Base-by-base conservation (phyloP, 2,888 invertebrate species). In the Plagodis pulveraria region DNA sequence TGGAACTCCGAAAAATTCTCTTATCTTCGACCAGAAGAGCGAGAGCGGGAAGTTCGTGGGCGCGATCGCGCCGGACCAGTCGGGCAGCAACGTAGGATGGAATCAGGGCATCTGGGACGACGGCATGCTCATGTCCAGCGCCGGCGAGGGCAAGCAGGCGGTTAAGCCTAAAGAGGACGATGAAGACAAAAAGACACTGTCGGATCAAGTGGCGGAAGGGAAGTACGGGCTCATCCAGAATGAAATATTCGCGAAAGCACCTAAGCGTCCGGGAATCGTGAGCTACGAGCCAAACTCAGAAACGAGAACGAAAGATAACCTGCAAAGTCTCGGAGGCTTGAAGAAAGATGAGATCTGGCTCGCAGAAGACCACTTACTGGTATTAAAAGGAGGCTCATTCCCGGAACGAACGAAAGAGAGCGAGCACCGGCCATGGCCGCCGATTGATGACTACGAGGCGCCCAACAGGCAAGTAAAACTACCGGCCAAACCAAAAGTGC, bases 191-290 rank as follows among this genome's bases (percentile, higher is more conserved):
- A 97, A 97, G 83, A 97, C 97, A 6, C 89, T 97, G 41, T 95
- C 97, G n/a, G 97, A 97, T 87, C 97, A 97, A 88, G 97, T 97
- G 70, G 96, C 96, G 61, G 98, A 98, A 80, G 98, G 97, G 44
- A 97, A 97, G 87, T 98, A 98, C 86, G 97, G 97, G 38, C 92
- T 98, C 6, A 97, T 98, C 69, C 97, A 97, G 79, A 96, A 96
- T 76, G 97, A 97, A 85, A 93, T 97, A 63, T 97, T 97, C 78
- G 87, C 94, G 0, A 94, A 94, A 59, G 91, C 94, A 2, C 95
- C 96, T 1, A 95, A 96, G 78, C 92, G 96, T 51, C 97, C 97
- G 0, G 97, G 96, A 4, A 95, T 98, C 41, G 90, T 98, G 43
- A 97, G 97, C 80, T 98, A 98, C 80, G 94, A 95, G 49, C 93